These are phyloP conservation scores for Centruroides sculpturatus DNA, from an alignment of 1,140 invertebrate species.

Conservation along the genomic window DNA sequence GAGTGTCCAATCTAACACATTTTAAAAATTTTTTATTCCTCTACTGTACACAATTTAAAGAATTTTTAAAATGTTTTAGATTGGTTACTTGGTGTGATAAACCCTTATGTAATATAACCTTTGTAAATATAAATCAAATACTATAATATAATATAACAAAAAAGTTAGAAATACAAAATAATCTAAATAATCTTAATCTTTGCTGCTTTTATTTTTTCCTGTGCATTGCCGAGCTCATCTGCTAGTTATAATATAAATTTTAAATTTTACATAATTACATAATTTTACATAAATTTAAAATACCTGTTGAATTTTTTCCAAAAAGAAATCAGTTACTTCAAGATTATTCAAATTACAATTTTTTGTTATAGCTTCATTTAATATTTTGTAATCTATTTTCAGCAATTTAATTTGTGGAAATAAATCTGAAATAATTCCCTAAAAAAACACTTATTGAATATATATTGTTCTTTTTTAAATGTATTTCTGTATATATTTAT, in stretches of 20 bases:
- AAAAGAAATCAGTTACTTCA: conserved; percentile 64
- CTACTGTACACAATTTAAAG: too few relatives aligned
- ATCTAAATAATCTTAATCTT: too few relatives aligned
- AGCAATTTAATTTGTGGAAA: conserved; percentile 68
- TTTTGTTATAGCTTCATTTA: conserved; percentile 32
- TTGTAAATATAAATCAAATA: too few relatives aligned
- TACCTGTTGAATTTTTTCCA: conserved; percentile 74
- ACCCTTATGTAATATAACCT: too few relatives aligned
- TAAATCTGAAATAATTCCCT: conserved; percentile 82
- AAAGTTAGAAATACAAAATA: neutral
- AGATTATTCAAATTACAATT: conserved; percentile 57
- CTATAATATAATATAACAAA: too few relatives aligned
- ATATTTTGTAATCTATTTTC: conserved; percentile 44
- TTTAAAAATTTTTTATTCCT: too few relatives aligned
- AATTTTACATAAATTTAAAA: neutral
- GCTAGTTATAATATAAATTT: neutral
- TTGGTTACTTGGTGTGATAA: too few relatives aligned
- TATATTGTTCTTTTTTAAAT: too few relatives aligned
- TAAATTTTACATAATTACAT: neutral
- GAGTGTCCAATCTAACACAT: neutral
- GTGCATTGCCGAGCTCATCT: neutral
- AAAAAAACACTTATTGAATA: conserved; percentile 17
- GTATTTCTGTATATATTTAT: too few relatives aligned
- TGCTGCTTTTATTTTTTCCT: neutral
- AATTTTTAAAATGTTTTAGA: too few relatives aligned